These are phyloP conservation scores for Trididemnum clinides DNA, from an alignment of 23 tunicate genomes.

Conservation along the genomic window DNA sequence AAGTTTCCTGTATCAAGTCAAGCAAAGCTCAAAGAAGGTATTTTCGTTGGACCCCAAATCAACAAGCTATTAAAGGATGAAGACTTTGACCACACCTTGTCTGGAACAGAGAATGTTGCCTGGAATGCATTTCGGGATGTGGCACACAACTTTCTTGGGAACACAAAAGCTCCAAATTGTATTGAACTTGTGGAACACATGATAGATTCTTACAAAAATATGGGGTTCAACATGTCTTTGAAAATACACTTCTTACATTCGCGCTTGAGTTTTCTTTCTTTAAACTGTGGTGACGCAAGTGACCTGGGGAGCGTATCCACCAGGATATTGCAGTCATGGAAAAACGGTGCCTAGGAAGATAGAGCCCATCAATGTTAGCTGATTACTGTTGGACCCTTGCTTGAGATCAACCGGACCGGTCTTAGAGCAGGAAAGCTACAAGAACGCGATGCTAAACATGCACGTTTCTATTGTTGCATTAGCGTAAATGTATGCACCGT, in stretches of 20 bases:
- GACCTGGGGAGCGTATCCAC: slow-evolving; percentile 4
- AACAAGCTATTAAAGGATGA: slow-evolving; percentile 12
- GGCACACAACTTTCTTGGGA: slow-evolving; percentile 23
- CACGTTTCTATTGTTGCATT: neutral
- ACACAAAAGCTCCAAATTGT: neutral
- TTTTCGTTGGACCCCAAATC: slow-evolving; percentile 28
- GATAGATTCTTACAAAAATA: slow-evolving; percentile 1
- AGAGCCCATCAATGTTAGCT: slow-evolving; percentile 19
- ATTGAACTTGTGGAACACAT: slow-evolving; percentile 19
- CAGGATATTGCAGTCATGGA: slow-evolving; percentile 32
- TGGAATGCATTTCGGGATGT: slow-evolving; percentile 38
- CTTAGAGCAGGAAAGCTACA: slow-evolving; percentile 7
- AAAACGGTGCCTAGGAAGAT: slow-evolving; percentile 21
- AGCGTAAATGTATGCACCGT: neutral
- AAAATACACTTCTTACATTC: slow-evolving; percentile 24
- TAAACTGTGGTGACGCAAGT: slow-evolving; percentile 5
- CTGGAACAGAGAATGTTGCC: slow-evolving; percentile 11
- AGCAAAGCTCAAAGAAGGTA: slow-evolving; percentile 30
- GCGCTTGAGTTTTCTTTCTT: slow-evolving; percentile 5
- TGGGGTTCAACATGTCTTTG: slow-evolving; percentile 11
- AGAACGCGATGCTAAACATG: slow-evolving; percentile 4
- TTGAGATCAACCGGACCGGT: neutral
- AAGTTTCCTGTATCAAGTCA: slow-evolving; percentile 8
- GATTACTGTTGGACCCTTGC: slow-evolving; percentile 10
- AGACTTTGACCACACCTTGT: neutral